Percentiles rank a stretch among this genome's conserved stretches.
Conservation (phyloP, 2,888 invertebrate genomes). For the Macrosiphum euphorbiae region DNA sequence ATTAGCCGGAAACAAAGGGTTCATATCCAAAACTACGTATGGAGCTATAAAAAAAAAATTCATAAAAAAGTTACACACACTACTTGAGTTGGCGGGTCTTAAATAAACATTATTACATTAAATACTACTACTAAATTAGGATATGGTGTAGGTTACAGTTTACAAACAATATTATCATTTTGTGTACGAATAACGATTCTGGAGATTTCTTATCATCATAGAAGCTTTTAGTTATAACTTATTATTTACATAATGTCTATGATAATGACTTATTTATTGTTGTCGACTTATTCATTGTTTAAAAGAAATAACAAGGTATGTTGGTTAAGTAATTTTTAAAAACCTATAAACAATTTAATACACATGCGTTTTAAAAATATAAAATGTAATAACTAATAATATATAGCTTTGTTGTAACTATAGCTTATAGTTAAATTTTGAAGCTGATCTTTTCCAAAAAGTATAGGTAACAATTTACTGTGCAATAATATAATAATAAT, state of each 20-base stretch:
- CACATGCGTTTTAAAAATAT: background rate
- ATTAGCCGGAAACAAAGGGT: constrained; percentile 80
- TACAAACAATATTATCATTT: background rate
- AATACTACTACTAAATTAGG: background rate
- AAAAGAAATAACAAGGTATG: background rate
- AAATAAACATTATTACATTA: background rate
- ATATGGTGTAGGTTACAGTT: background rate
- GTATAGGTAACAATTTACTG: background rate
- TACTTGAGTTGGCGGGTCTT: background rate
- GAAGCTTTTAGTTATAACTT: background rate
- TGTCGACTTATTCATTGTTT: background rate
- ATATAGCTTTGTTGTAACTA: background rate
- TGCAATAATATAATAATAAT: too few relatives aligned
- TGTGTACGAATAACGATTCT: background rate
- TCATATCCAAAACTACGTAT: constrained; percentile 85
- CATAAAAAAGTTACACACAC: background rate
- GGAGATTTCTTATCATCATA: background rate
- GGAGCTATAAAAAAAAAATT: constrained; percentile 73
- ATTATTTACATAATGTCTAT: background rate
- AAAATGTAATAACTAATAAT: background rate
- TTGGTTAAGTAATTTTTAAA: background rate
- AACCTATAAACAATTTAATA: background rate
- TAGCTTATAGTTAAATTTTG: background rate
- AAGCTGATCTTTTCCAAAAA: background rate
- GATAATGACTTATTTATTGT: background rate